Evolutionary conservation across 2,888 invertebrate genomes (phyloP).

Genomic region (Acrocera orbiculus): DNA sequence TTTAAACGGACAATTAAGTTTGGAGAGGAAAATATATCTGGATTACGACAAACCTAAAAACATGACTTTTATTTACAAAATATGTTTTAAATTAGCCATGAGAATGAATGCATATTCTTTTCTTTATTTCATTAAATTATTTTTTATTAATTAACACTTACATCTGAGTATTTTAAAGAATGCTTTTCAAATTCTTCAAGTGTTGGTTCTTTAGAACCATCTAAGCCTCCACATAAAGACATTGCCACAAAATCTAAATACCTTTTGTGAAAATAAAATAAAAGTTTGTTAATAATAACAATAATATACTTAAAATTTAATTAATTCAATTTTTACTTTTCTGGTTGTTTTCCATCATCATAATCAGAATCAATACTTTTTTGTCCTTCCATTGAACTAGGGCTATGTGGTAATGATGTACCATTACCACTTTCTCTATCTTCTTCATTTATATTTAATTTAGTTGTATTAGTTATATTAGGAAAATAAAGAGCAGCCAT

Average conservation of each 20-base stretch:
- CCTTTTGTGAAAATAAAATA: too few relatives aligned
- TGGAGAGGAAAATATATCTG: slow-evolving; percentile 56
- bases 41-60: slow-evolving; percentile 43
- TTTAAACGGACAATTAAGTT: slow-evolving; percentile 72
- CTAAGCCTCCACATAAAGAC: slow-evolving; percentile 58
- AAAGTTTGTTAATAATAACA: too few relatives aligned
- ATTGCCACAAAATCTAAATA: slow-evolving; percentile 46
- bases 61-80: slow-evolving; percentile 6
- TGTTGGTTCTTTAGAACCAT: slow-evolving; percentile 36
- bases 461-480: slow-evolving; percentile 19
- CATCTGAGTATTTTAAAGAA: slow-evolving; percentile 35
- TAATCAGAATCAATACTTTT: slow-evolving; percentile 70
- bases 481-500: slow-evolving; percentile 76
- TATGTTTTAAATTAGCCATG: neutral
- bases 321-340: slow-evolving; percentile 23
- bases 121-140: too few relatives aligned
- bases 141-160: slow-evolving; percentile 17
- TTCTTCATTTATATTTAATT: slow-evolving; percentile 43
- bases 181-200: slow-evolving; percentile 45
- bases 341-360: slow-evolving; percentile 49
- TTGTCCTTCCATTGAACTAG: slow-evolving; percentile 69
- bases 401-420: slow-evolving; percentile 85
- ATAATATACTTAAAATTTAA: too few relatives aligned
- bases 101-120: slow-evolving; percentile 1
- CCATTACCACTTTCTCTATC: slow-evolving; percentile 95